phyloP scores from a whole-genome alignment of 2,888 invertebrate genomes.

The Drosophila subquinaria region DNA sequence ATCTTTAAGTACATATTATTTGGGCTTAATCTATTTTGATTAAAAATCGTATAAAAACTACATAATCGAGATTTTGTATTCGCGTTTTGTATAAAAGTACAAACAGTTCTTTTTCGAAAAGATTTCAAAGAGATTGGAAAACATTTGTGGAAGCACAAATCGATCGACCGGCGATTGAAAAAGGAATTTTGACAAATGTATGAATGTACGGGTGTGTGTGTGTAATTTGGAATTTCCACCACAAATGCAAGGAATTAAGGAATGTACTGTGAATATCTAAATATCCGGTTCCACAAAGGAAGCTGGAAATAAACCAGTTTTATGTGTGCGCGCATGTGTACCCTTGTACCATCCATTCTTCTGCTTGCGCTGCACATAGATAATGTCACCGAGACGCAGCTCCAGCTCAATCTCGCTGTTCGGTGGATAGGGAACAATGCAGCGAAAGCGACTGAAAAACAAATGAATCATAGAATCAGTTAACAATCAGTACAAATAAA shows the following conservation, averaged over 20 bases:
- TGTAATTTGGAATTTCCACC: slow-evolving; percentile 43
- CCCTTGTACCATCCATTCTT: slow-evolving; percentile 99
- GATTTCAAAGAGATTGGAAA: slow-evolving; percentile 41
- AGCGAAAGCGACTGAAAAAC: slow-evolving; percentile 89
- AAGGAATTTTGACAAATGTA: slow-evolving; percentile 44
- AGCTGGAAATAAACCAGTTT: slow-evolving; percentile 97
- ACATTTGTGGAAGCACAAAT: slow-evolving; percentile 66
- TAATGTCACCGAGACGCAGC: slow-evolving; percentile 95
- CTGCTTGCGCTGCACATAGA: slow-evolving; percentile 95
- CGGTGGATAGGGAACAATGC: slow-evolving; percentile 97
- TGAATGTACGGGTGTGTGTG: slow-evolving; percentile 1
- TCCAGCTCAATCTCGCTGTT: slow-evolving; percentile 97
- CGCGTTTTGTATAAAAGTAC: slow-evolving; percentile 45
- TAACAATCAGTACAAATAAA: background rate
- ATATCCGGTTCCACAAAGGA: slow-evolving; percentile 93
- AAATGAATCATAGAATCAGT: background rate
- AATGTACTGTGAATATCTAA: slow-evolving; percentile 55
- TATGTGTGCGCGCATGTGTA: slow-evolving; percentile 94
- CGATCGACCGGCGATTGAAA: slow-evolving; percentile 69
- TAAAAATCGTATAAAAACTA: slow-evolving; percentile 66
- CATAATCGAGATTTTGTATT: slow-evolving; percentile 46
- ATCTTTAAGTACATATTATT: slow-evolving; percentile 56
- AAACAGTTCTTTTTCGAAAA: slow-evolving; percentile 59
- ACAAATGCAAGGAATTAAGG: slow-evolving; percentile 13
- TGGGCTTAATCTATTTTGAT: slow-evolving; percentile 51